These are phyloP conservation scores for Osmoderma eremita DNA, from an alignment of 2,888 invertebrate genomes.

Conservation along the genomic window DNA sequence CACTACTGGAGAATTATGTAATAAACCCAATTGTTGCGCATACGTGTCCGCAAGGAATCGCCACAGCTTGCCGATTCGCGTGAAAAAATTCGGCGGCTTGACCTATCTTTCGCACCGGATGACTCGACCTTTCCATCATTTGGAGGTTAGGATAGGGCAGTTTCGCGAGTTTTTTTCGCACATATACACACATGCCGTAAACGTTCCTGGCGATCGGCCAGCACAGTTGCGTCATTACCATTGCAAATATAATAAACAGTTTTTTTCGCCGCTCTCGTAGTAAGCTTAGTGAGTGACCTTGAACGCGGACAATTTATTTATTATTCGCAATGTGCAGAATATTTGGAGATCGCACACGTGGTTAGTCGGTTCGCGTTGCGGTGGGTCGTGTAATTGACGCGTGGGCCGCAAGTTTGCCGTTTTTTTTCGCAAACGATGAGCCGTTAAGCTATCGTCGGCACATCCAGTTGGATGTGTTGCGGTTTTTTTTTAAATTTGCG, in stretches of 20 bases:
- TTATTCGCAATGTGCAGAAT: slow-evolving; percentile 25
- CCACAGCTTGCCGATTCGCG: slow-evolving; percentile 6
- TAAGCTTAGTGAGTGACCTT: slow-evolving; percentile 18
- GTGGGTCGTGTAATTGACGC: too few species aligned
- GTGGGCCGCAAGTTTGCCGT: too few species aligned
- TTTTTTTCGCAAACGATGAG: too few species aligned
- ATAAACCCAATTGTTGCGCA: too few species aligned
- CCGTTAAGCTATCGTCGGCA: too few species aligned
- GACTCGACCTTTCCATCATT: slow-evolving; percentile 44
- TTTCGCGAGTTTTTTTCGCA: slow-evolving; percentile 49
- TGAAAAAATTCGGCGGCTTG: slow-evolving; percentile 28
- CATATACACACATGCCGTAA: slow-evolving; percentile 24
- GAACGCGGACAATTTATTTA: slow-evolving; percentile 33
- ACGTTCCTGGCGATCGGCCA: slow-evolving; percentile 46
- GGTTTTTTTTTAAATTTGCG: too few species aligned
- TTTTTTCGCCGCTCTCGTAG: slow-evolving; percentile 32
- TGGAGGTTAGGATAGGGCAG: slow-evolving; percentile 52
- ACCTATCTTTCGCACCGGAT: slow-evolving; percentile 42
- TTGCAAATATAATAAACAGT: slow-evolving; percentile 44
- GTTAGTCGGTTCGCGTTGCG: neutral
- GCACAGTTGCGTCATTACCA: slow-evolving; percentile 44
- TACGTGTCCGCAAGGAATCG: too few species aligned
- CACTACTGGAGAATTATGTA: too few species aligned
- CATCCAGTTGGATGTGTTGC: too few species aligned
- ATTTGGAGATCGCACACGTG: neutral